Evolutionary conservation across 2,888 invertebrate genomes (phyloP), one percentile per base, ranked within the genome.

Genomic region (Idaea dimidiata): DNA sequence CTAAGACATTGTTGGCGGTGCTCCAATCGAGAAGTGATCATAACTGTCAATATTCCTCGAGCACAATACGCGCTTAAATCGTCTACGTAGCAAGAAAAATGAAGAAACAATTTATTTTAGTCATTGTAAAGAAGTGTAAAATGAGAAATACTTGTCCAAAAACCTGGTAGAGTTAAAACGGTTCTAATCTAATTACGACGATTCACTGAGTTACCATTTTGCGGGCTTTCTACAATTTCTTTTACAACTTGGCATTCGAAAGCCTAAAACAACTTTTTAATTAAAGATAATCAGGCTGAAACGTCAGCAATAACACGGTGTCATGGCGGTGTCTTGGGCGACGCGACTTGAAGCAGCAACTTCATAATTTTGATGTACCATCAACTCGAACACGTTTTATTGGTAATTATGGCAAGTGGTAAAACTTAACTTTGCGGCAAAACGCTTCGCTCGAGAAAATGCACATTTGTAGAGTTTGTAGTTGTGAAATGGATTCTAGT

Each of bases 21-120:
- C 78, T 91, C 93, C 93, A 93, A 91, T 88, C 78, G 84, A 83
- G 84, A 88, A 89, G 87, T 87, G 90, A 91, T 91, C 91, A 91
- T 92, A 91, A 91, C 88, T 91, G 93, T 93, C 91, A 92, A 91
- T 91, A 91, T 88, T 89, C 85, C 83, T 87, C 81, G 86, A 85
- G 81, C 80, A 83, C 83, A 84, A 83, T 80, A 89, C 88, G 86
- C 84, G 77, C 87, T 88, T 86, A 82, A 83, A 82, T 73, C 77
- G 73, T 74, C 78, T 79, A 67, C 74, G 73, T 70, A 74, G 74
- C 72, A 68, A 63, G 71, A 66, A 71, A 78, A 79, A 78, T 62
- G 79, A 69, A 70, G 71, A 63, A 66, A 66, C 72, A 72, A 79
- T 72, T 65, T 71, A 66, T 67, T 67, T 62, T 67, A 69, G 67